Evolutionary conservation across 2,888 invertebrate species (phyloP).

Genomic region (Halictus ligatus): DNA sequence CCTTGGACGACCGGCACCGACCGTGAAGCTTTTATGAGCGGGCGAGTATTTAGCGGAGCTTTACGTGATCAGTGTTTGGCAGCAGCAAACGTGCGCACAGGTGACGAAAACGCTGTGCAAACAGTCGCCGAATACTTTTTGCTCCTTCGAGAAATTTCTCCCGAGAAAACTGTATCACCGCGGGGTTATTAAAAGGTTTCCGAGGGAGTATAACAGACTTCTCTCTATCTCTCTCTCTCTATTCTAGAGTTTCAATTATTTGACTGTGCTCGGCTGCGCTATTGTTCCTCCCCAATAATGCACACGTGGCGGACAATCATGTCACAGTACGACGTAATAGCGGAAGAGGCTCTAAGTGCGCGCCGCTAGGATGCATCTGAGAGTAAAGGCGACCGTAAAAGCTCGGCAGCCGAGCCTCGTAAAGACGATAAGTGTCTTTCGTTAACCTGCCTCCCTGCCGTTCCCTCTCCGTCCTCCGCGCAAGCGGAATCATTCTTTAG

Average conservation of each 20-base stretch:
- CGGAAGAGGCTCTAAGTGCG: slow-evolving; percentile 49
- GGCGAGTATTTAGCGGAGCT: slow-evolving; percentile 18
- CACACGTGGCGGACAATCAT: slow-evolving; percentile 45
- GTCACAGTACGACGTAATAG: slow-evolving; percentile 44
- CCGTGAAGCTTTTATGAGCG: background rate
- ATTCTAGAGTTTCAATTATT: slow-evolving; percentile 35
- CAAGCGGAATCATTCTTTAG: slow-evolving; percentile 27
- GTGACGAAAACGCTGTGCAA: background rate
- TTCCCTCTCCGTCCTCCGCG: background rate
- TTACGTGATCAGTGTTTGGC: slow-evolving; percentile 1
- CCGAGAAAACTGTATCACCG: background rate
- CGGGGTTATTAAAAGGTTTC: slow-evolving; percentile 20
- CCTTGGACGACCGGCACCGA: background rate
- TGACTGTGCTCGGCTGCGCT: slow-evolving; percentile 20
- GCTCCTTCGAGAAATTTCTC: background rate
- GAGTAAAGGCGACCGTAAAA: slow-evolving; percentile 41
- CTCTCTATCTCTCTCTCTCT: background rate
- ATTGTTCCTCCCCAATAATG: slow-evolving; percentile 55
- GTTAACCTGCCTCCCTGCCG: slow-evolving; percentile 30
- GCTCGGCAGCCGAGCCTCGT: slow-evolving; percentile 32
- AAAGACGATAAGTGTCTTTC: slow-evolving; percentile 58
- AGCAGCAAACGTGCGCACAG: slow-evolving; percentile 13
- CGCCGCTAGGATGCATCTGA: slow-evolving; percentile 36
- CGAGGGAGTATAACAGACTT: background rate
- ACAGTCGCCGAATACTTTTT: background rate